Evolutionary conservation across 2,797 vertebrate species (phyloP).

Genomic region (Semaprochilodus insignis): DNA sequence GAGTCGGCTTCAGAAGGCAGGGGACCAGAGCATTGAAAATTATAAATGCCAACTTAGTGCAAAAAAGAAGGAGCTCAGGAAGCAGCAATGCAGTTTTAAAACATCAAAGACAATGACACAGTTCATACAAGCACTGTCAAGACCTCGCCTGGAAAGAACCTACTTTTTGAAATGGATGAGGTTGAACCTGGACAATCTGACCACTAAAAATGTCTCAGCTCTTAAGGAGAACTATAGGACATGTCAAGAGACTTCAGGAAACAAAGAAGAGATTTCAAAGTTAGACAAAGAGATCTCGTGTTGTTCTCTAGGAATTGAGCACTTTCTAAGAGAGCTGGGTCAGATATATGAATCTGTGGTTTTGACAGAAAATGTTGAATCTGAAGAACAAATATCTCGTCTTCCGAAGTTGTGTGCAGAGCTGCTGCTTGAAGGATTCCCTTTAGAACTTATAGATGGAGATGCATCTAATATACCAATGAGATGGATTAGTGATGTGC

Average conservation of each 20-base stretch:
- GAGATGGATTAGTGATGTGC: constrained; percentile 71
- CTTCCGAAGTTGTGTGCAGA: constrained; percentile 77
- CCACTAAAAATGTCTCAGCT: constrained; percentile 60
- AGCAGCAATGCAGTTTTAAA: constrained; percentile 65
- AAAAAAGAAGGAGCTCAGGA: constrained; percentile 59
- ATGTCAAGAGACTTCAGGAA: constrained; percentile 53
- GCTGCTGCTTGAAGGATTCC: constrained; percentile 79
- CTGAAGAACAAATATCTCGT: constrained; percentile 67
- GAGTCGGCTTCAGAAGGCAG: constrained; percentile 66
- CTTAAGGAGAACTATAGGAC: constrained; percentile 71
- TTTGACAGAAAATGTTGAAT: constrained; percentile 54
- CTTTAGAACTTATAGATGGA: constrained; percentile 83
- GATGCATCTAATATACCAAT: constrained; percentile 80
- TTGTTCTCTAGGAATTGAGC: constrained; percentile 80
- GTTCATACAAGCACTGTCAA: constrained; percentile 75
- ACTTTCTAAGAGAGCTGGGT: constrained; percentile 84
- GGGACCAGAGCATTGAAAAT: constrained; percentile 60
- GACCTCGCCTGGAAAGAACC: constrained; percentile 62
- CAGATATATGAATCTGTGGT: constrained; percentile 82
- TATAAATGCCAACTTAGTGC: constrained; percentile 68
- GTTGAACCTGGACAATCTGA: constrained; percentile 76
- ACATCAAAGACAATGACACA: constrained; percentile 67
- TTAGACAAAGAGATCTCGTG: constrained; percentile 72
- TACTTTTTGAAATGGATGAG: constrained; percentile 85
- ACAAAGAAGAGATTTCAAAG: constrained; percentile 63